Evolutionary conservation across 2,888 invertebrate species (phyloP).

Genomic region (Hesperia comma): DNA sequence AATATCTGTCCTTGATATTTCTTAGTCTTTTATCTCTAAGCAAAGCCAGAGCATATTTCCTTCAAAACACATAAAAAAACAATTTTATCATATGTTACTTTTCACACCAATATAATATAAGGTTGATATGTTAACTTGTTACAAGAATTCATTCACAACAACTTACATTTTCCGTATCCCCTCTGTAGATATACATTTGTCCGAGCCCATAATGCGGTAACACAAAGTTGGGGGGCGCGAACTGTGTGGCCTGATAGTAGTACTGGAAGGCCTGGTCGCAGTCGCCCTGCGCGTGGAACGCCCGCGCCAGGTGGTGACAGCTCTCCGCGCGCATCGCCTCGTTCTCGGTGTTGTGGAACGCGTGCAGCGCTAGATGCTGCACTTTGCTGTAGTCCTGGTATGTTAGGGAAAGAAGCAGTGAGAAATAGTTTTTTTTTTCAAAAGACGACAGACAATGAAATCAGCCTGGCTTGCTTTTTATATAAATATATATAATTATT

Average conservation of each 20-base stretch:
- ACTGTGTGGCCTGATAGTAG: constrained; percentile 99
- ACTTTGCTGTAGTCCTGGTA: constrained; percentile 95
- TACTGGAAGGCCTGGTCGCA: constrained; percentile 99
- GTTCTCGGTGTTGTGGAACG: constrained; percentile 99
- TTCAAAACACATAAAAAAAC: too few relatives aligned
- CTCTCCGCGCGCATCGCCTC: constrained; percentile 99
- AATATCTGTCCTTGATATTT: too few relatives aligned
- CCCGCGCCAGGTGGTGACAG: constrained; percentile 98
- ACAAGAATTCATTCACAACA: not conserved
- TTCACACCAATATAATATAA: too few relatives aligned
- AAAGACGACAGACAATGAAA: too few relatives aligned
- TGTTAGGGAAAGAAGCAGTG: not conserved
- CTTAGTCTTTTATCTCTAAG: too few relatives aligned
- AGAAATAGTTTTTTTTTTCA: too few relatives aligned
- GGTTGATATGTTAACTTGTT: not conserved
- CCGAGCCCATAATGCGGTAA: constrained; percentile 99
- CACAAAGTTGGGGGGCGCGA: constrained; percentile 97
- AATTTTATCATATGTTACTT: too few relatives aligned
- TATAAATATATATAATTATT: too few relatives aligned
- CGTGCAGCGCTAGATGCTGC: constrained; percentile 97
- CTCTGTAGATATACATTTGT: constrained; percentile 99
- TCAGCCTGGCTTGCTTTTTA: too few relatives aligned
- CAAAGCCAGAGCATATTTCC: too few relatives aligned
- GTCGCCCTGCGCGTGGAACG: constrained; percentile 97
- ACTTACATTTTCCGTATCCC: constrained; percentile 95